Percentiles rank a stretch among this genome's conserved stretches.
Conservation (phyloP, 23 tunicate species). For the Phallusia fumigata region DNA sequence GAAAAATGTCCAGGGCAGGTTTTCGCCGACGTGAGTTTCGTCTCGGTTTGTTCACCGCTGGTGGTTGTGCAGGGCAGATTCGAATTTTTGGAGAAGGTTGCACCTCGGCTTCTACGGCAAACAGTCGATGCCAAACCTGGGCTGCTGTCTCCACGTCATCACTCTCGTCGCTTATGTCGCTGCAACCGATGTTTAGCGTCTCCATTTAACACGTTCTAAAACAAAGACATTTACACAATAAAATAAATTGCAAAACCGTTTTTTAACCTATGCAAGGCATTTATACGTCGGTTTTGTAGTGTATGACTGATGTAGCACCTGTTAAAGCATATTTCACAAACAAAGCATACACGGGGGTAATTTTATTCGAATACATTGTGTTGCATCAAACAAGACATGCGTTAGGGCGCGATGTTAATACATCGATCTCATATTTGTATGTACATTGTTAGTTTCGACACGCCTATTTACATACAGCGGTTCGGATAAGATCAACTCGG, state of each 20-base stretch:
- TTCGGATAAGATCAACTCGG: no score
- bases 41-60: neutral
- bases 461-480: no score
- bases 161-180: slow-evolving; percentile 42
- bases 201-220: neutral
- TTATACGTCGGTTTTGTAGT: no score
- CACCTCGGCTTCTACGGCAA: neutral
- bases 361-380: neutral
- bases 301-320: no score
- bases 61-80: neutral
- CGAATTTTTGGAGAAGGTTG: neutral
- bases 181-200: neutral
- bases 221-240: neutral
- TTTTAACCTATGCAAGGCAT: neutral
- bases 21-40: neutral
- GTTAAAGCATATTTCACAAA: neutral
- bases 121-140: slow-evolving; percentile 29
- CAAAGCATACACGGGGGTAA: neutral
- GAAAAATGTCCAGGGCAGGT: neutral
- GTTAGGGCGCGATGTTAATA: no score
- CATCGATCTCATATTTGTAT: no score
- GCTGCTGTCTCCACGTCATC: slow-evolving; percentile 45
- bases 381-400: neutral
- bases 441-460: no score
- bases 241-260: neutral